Base-by-base conservation (phyloP, 2,888 invertebrate genomes). In the Sesamia inferens region DNA sequence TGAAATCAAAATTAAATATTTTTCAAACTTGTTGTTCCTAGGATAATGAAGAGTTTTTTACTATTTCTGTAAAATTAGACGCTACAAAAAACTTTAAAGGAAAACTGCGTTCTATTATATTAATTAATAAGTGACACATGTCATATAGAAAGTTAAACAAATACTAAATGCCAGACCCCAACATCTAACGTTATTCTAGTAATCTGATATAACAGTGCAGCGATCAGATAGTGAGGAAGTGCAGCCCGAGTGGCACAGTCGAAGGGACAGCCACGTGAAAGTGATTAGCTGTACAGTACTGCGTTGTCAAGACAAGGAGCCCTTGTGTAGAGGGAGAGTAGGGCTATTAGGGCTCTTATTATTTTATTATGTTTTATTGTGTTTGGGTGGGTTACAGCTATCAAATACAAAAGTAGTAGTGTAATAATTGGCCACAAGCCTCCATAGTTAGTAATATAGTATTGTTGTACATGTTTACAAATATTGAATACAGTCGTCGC, bases 221-320 rank as follows among this genome's bases (percentile, higher is more conserved):
- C 85, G 88, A 81, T 86, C 86, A 84, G 85, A 85, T 85, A 87
- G 88, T 88, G 91, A 94, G 94, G 94, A 94, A 94, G 94, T 93
- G 92, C 93, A 91, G 92, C 83, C 89, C 74, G 85, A 87, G 79
- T 86, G 88, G 86, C 85, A 84, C 84, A 76, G 84, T 80, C 85
- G 81, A 74, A 89, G 88, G 84, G 93, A 93, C 94, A 93, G 90
- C 91, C 95, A 95, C 94, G 95, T 95, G 95, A 95, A 95, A 94
- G 94, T 94, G 92, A 95, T 95, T 95, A 95, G 91, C 87, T 76
- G 89, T 88, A 95, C 94, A 95, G 93, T 88, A 91, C 89, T 76
- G 90, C 93, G 83, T 93, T 95, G 95, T 91, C 87, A 86, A 83
- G 84, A 95, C 94, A 95, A 92, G 84, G 91, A 82, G 79, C 90